phyloP scores from a whole-genome alignment of 2,113 vertebrate genomes.

The Coturnix japonica region DNA sequence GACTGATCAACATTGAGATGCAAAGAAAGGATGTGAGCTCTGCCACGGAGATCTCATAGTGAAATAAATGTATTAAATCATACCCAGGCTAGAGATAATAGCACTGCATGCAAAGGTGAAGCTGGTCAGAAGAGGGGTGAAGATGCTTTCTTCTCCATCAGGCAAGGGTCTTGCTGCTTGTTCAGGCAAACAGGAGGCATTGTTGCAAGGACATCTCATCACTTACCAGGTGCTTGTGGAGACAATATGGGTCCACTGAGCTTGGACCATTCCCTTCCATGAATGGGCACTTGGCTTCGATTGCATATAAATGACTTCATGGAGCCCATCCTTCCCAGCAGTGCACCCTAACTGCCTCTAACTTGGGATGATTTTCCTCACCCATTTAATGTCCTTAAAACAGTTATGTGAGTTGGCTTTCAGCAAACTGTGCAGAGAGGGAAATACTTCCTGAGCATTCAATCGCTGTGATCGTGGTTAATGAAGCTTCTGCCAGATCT shows the following conservation, averaged over 20 bases:
- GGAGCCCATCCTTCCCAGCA: neutral
- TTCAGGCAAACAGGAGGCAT: neutral
- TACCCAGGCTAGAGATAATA: neutral
- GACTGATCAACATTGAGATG: neutral
- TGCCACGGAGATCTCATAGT: neutral
- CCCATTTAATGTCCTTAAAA: neutral
- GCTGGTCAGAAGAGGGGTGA: neutral
- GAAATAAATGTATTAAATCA: constrained; percentile 30
- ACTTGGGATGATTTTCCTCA: neutral
- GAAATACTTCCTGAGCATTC: neutral
- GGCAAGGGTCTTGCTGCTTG: neutral
- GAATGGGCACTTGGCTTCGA: neutral
- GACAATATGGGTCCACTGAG: rapidly evolving
- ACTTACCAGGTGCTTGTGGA: neutral
- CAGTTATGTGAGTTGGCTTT: neutral
- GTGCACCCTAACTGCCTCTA: neutral
- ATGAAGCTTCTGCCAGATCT: neutral
- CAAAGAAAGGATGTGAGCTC: neutral
- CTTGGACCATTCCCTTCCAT: neutral
- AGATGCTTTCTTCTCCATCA: neutral
- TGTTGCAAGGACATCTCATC: neutral
- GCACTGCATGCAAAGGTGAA: neutral
- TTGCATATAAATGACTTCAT: neutral
- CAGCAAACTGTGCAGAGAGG: neutral
- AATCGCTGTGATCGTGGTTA: neutral